A percentile compares a stretch with the other conserved stretches of the same genome.
Conservation (phyloP, 2,113 vertebrate species). For the Elachura formosa region DNA sequence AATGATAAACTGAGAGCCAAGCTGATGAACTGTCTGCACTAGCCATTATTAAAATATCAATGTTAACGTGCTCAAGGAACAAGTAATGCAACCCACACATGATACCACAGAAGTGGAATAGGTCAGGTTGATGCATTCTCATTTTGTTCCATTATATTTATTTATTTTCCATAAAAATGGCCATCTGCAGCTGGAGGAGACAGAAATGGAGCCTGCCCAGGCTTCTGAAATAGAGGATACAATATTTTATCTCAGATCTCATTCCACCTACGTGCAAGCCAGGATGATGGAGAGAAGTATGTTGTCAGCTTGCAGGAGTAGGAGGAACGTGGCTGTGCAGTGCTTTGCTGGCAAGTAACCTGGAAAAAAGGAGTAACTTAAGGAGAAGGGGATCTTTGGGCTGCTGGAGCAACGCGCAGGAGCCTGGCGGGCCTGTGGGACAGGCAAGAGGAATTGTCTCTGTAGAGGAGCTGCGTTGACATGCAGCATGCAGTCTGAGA, state of each 20-base stretch:
- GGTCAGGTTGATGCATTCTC: not conserved
- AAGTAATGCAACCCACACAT: not conserved
- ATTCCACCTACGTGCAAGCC: not conserved
- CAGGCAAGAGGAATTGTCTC: not conserved
- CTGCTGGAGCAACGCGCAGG: not conserved
- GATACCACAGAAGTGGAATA: not conserved
- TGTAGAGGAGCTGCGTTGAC: not conserved
- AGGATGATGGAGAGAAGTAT: not conserved
- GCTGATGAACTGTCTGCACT: not conserved
- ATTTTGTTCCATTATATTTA: not conserved
- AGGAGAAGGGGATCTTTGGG: not conserved
- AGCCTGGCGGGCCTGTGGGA: not conserved
- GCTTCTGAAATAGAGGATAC: not conserved
- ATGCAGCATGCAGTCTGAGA: not conserved
- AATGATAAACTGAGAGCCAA: not conserved
- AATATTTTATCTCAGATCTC: not conserved
- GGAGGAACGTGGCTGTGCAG: not conserved
- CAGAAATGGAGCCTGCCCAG: not conserved
- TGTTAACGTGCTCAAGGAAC: not conserved
- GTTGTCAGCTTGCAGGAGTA: slow-evolving; percentile 16
- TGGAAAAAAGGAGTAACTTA: not conserved
- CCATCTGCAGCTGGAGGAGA: not conserved
- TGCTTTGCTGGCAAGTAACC: not conserved
- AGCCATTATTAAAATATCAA: not conserved
- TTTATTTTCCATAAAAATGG: not conserved